phyloP scores from a whole-genome alignment of 2,797 vertebrate species.

The Lutra lutra region DNA sequence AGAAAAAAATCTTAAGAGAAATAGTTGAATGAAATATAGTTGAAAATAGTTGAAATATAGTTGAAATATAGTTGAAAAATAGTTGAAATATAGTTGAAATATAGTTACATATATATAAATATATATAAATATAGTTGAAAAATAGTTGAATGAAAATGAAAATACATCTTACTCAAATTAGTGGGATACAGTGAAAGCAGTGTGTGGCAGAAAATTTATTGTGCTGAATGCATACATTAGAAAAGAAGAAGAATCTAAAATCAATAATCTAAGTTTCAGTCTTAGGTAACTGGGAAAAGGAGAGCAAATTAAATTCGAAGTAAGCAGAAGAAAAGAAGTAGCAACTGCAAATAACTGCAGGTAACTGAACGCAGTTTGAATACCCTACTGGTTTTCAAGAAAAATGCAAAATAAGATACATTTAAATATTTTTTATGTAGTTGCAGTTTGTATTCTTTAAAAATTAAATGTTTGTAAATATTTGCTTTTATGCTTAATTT shows the following conservation, averaged over 20 bases:
- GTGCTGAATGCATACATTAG: neutral
- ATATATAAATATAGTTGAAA: too few species aligned
- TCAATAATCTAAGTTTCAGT: too few species aligned
- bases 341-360: neutral
- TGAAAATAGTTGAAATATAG: too few species aligned
- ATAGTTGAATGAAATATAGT: neutral
- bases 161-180: neutral
- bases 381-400: neutral
- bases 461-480: neutral
- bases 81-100: too few species aligned
- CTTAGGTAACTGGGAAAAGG: neutral
- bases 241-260: too few species aligned
- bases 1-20: neutral
- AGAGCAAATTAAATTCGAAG: neutral
- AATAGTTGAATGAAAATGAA: neutral
- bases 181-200: neutral
- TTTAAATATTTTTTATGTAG: neutral
- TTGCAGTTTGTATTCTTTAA: neutral
- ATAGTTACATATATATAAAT: too few species aligned
- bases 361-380: neutral
- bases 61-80: too few species aligned
- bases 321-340: neutral
- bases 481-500: neutral
- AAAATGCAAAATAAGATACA: neutral
- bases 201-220: neutral